Evolutionary conservation across 2,888 invertebrate species (phyloP).

Genomic region (Sarcophaga rosellei): DNA sequence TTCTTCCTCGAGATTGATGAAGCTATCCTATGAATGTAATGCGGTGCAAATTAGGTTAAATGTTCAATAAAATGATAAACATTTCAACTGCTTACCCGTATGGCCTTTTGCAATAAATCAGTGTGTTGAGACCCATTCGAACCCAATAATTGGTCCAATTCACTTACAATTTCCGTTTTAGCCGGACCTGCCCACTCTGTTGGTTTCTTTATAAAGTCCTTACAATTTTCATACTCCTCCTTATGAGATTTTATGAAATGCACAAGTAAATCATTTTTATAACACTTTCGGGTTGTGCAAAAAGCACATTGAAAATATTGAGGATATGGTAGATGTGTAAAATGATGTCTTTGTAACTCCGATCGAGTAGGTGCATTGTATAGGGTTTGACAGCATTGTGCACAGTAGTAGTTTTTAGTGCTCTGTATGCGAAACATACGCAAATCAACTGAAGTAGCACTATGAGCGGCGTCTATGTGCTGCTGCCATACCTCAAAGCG

Average conservation of each 20-base stretch:
- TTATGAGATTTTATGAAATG: conserved; percentile 63
- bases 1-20: conserved; percentile 73
- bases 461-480: conserved; percentile 74
- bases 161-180: neutral
- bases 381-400: conserved; percentile 75
- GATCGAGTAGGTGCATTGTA: conserved; percentile 76
- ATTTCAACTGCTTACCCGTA: conserved; percentile 58
- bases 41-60: neutral
- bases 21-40: conserved; percentile 69
- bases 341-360: conserved; percentile 75
- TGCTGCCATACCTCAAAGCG: conserved; percentile 75
- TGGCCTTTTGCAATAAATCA: conserved; percentile 71
- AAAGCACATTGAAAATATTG: conserved; percentile 70
- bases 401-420: conserved; percentile 75
- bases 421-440: conserved; percentile 75
- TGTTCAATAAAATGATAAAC: neutral
- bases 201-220: conserved; percentile 56
- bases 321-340: conserved; percentile 75
- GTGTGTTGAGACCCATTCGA: neutral
- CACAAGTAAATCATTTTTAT: conserved; percentile 66
- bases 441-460: conserved; percentile 74
- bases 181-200: conserved; percentile 67
- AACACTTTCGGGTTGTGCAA: conserved; percentile 57
- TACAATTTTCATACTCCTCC: conserved; percentile 54
- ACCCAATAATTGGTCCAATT: conserved; percentile 28